phyloP scores from a whole-genome alignment of 2,113 vertebrate species.

The Oncorhynchus kisutch region DNA sequence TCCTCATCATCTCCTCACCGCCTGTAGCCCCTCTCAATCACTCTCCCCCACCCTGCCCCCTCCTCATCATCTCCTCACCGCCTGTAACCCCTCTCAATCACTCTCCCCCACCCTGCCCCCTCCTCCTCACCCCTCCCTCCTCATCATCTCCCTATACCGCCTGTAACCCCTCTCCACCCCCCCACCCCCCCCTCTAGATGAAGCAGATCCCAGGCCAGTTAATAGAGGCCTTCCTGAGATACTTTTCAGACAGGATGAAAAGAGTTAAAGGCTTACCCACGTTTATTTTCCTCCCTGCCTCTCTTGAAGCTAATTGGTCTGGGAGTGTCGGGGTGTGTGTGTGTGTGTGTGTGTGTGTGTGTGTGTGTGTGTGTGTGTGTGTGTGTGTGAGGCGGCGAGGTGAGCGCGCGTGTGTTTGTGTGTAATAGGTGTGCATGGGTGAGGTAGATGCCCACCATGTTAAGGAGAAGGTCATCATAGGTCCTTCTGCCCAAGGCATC shows the following conservation, averaged over 20 bases:
- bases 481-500: slow-evolving; percentile 19
- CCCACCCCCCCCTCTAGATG: slow-evolving; percentile 33
- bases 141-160: slow-evolving; percentile 26
- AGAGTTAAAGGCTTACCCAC: slow-evolving; percentile 44
- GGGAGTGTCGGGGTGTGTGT: background rate
- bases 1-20: too few relatives aligned
- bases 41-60: too few relatives aligned
- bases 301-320: slow-evolving; percentile 57
- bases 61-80: slow-evolving; percentile 19
- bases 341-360: slow-evolving; percentile 3
- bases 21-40: too few relatives aligned
- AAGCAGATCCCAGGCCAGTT: slow-evolving; percentile 63
- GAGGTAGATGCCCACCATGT: too few relatives aligned
- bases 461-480: slow-evolving; percentile 1
- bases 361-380: background rate
- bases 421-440: too few relatives aligned
- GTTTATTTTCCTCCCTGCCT: slow-evolving; percentile 50
- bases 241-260: slow-evolving; percentile 45
- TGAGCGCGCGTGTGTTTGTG: too few relatives aligned
- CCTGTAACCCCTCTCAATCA: background rate
- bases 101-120: too few relatives aligned
- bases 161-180: slow-evolving; percentile 4
- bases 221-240: slow-evolving; percentile 66
- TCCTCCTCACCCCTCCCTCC: background rate
- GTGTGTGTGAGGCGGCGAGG: slow-evolving; percentile 3